Conservation (phyloP, 2,113 vertebrate species). For the Oryzias javanicus region DNA sequence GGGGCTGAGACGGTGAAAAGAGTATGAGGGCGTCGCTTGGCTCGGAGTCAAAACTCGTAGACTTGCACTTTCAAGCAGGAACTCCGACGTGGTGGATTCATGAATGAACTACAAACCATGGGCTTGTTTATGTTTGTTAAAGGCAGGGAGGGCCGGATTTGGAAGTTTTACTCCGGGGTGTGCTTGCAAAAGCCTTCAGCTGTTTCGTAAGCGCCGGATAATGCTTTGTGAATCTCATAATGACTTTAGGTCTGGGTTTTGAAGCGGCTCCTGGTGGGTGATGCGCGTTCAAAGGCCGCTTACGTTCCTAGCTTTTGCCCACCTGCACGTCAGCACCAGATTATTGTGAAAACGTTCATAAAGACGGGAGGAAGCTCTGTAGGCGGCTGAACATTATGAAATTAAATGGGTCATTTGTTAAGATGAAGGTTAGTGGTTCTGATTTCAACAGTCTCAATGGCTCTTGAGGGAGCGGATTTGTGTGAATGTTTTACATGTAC, state of each 20-base stretch:
- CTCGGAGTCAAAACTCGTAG: conserved; percentile 53
- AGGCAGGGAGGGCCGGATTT: conserved; percentile 27
- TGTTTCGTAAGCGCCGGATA: conserved; percentile 26
- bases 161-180: conserved; percentile 16
- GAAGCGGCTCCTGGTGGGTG: conserved; percentile 3
- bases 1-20: conserved; percentile 43
- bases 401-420: not conserved
- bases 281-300: not conserved
- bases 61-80: conserved; percentile 50
- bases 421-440: not conserved
- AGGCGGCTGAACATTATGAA: not conserved
- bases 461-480: too few species aligned
- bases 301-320: not conserved
- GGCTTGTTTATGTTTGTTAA: conserved; percentile 47
- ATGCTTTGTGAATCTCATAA: conserved; percentile 17
- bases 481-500: too few species aligned
- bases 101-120: conserved; percentile 59
- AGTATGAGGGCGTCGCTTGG: conserved; percentile 53
- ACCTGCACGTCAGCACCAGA: not conserved
- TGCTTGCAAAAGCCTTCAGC: conserved; percentile 41
- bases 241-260: conserved; percentile 21
- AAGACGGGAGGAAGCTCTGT: not conserved
- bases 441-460: not conserved
- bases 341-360: not conserved
- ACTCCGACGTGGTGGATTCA: conserved; percentile 45